These are phyloP conservation scores for Pseudotriccus pelzelni DNA, from an alignment of 2,797 vertebrate species.

Conservation along the genomic window DNA sequence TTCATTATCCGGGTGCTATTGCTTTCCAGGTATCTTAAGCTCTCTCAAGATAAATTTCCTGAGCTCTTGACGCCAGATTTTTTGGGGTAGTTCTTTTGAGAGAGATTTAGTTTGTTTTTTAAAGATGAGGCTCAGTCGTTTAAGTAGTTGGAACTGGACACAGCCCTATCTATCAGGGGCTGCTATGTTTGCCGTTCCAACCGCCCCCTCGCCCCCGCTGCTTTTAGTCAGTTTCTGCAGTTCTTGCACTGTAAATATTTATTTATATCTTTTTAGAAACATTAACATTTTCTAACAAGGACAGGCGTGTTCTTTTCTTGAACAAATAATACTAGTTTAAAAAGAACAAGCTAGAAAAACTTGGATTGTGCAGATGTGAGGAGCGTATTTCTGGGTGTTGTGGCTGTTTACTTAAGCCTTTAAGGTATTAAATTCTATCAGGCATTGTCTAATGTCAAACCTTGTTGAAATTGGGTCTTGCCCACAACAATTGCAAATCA, in stretches of 20 bases:
- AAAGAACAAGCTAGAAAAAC: background rate
- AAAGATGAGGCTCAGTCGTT: background rate
- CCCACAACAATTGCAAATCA: background rate
- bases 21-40: background rate
- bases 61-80: background rate
- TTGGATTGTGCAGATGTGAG: background rate
- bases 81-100: background rate
- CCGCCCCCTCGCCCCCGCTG: rapidly evolving
- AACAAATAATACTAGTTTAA: background rate
- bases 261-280: background rate
- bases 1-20: background rate
- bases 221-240: background rate
- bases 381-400: background rate
- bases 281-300: background rate
- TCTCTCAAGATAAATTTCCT: background rate
- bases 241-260: background rate
- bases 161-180: too few species aligned
- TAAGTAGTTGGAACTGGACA: background rate
- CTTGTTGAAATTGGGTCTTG: background rate
- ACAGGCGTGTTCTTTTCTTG: background rate
- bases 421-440: background rate
- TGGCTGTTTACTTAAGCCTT: background rate
- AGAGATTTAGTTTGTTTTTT: background rate
- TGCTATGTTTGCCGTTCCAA: background rate
- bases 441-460: background rate